Evolutionary conservation across 1,140 invertebrate species (phyloP), one percentile per base, ranked within the genome.

Genomic region (Drosophila ohnishii): DNA sequence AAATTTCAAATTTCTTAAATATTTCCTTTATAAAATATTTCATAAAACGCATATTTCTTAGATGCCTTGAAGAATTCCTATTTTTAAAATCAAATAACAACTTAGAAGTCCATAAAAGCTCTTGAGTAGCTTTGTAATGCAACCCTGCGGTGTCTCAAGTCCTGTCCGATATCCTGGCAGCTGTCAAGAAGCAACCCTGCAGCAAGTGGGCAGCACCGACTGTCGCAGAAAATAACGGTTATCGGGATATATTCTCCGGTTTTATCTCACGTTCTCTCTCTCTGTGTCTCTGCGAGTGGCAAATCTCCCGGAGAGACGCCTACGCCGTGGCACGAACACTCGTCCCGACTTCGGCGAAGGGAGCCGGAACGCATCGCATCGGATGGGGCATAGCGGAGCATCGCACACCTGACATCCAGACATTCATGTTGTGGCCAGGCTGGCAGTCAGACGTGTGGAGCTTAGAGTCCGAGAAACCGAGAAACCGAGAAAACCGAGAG

Each of bases 401-500:
- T 75, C 77, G 84, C 84, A 87, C 84, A 87, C 84, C 84, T 87
- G 84, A 87, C 84, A 88, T 86, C 85, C 82, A 80, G 82, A 86
- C 83, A 86, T 88, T 88, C 84, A 83, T 88, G 85, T 88, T 88
- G 84, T 88, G 84, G 85, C 84, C 70, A 89, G 77, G 77, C 73
- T 89, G 80, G 66, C 80, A 88, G 85, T 88, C 80, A 89, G 84
- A 89, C 85, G 84, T 87, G 85, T 88, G 76, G 77, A 80, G 80
- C 80, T 81, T 59, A 72, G 34, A 72, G 34, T 42, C 34, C 47
- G 34, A 11, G 19, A 30, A 35, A 25, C 19, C 44, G 44, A 50
- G 9, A 48, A 53, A 16, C 67, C 55, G 59, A 55, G 56, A 75
- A 69, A 69, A 44, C 19, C 42, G 30, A 40, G 16, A 70, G 50